Conservation (phyloP, 2,113 vertebrate genomes). For the Scartelaos histophorus region DNA sequence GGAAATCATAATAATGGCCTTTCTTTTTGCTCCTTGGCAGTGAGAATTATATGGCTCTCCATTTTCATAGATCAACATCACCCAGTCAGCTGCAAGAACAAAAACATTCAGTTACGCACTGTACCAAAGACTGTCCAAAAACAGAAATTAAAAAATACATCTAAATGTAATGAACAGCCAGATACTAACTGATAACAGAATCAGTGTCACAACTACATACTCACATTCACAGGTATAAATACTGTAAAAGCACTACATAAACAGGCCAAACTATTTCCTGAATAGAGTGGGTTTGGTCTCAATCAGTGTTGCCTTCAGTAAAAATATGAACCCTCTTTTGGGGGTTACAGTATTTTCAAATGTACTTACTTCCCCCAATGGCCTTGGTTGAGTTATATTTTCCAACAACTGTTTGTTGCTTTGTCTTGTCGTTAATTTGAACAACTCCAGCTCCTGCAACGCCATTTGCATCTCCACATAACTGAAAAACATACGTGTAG, state of each 20-base stretch:
- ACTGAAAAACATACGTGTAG: slow-evolving; percentile 84
- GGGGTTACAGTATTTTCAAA: too few species aligned
- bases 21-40: slow-evolving; percentile 81
- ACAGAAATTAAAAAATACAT: too few species aligned
- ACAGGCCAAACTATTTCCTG: too few species aligned
- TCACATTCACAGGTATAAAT: too few species aligned
- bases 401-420: slow-evolving; percentile 75
- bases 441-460: slow-evolving; percentile 78
- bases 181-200: too few species aligned
- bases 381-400: slow-evolving; percentile 81
- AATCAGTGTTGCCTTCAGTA: background rate
- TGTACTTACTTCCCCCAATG: slow-evolving; percentile 86
- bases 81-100: slow-evolving; percentile 85
- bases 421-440: slow-evolving; percentile 64
- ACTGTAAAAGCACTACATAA: too few species aligned
- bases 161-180: background rate
- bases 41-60: slow-evolving; percentile 81
- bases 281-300: too few species aligned
- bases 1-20: slow-evolving; percentile 90
- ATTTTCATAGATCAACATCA: slow-evolving; percentile 86
- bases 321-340: background rate
- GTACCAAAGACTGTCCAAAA: too few species aligned
- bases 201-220: too few species aligned
- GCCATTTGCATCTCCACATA: slow-evolving; percentile 84
- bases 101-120: background rate